Base-by-base conservation (phyloP, 2,113 vertebrate species). In the Spea bombifrons region DNA sequence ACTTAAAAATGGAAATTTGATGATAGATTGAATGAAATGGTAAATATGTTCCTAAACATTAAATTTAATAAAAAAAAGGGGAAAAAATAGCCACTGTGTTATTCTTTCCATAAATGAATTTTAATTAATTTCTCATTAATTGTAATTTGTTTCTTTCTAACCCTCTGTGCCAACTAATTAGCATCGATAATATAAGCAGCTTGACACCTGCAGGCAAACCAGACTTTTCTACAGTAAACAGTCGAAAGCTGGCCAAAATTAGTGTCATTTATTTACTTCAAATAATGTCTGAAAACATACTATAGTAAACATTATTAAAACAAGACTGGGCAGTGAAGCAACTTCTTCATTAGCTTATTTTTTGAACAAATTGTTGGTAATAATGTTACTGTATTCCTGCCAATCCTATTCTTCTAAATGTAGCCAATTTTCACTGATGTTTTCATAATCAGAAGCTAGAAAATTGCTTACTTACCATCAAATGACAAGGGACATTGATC, bases 141-240 rank as follows among this genome's bases (percentile, higher is more conserved):
- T 76, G 50, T 66, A 69, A 45, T 76, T 76, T 61, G 57, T n/a
- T 46, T 45, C 53, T 76, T 46, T 59, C 66, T 69, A 48, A 53
- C 44, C 9, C 49, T 59, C 44, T 48, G 44, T 76, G 75, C 75
- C 75, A 76, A 76, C 66, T 70, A 76, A 76, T 76, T 76, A 69
- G 66, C 66, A 76, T 76, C 13, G 44, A 53, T 69, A 66, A 76
- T 69, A 69, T 59, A 59, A 76, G 66, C 75, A 76, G 66, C 66
- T 76, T 61, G 75, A 76, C 55, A 70, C 75, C 75, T 76, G 66
- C 75, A 76, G 75, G 75, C 66, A 61, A 76, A 76, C 53, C 15
- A 43, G 66, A 69, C 66, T n/a, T 44, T 52, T 8, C 46, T 69
- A 76, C 61, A 44, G 55, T 44, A 46, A 17, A 76, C 50, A 67